Percentiles rank a stretch among this genome's conserved stretches.
phyloP scores from a whole-genome alignment of 2,113 vertebrate species.

The Indicator indicator region DNA sequence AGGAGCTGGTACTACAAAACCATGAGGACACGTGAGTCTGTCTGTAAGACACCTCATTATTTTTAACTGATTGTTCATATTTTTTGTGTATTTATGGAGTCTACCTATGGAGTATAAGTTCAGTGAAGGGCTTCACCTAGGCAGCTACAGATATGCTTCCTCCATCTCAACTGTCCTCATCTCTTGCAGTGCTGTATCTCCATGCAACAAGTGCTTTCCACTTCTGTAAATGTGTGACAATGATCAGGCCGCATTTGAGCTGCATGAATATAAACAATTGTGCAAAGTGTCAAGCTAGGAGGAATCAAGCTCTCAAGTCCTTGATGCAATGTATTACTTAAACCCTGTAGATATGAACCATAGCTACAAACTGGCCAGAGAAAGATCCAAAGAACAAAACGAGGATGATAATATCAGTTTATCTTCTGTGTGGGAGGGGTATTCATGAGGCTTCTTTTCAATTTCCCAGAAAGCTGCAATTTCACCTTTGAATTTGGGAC shows the following conservation, averaged over 20 bases:
- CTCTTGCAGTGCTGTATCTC: neutral
- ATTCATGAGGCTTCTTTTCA: neutral
- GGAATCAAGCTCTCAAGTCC: neutral
- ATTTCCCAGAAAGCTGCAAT: neutral
- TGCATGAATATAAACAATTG: neutral
- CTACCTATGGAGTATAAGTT: neutral
- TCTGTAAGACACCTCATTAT: neutral
- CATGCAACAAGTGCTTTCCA: neutral
- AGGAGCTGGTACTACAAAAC: neutral
- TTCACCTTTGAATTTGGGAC: neutral
- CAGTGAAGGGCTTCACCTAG: neutral
- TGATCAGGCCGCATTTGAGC: neutral
- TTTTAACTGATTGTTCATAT: neutral
- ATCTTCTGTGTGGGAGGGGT: neutral
- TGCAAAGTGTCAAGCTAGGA: neutral
- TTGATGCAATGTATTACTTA: neutral
- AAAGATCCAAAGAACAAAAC: neutral
- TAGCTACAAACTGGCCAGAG: neutral
- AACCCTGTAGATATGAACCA: neutral
- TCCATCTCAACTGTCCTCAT: neutral
- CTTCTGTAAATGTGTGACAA: neutral
- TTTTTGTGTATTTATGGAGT: neutral
- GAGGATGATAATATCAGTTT: neutral
- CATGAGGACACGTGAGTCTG: fast-evolving
- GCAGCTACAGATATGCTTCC: neutral